Evolutionary conservation across 1,140 invertebrate genomes (phyloP).

Genomic region (Eupeodes corollae): DNA sequence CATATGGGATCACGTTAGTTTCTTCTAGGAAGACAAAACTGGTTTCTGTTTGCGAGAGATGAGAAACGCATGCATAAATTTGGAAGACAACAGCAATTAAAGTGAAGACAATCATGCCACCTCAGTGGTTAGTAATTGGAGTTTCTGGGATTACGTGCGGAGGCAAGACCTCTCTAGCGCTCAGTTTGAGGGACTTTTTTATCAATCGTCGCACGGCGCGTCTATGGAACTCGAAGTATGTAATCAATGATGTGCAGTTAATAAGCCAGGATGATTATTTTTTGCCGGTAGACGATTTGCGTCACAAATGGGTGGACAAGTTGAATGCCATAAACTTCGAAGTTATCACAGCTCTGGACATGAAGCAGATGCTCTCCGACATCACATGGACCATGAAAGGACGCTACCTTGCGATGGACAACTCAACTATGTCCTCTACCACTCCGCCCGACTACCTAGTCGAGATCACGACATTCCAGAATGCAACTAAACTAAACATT

Average conservation of each 20-base stretch:
- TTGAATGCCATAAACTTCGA: constrained; percentile 72
- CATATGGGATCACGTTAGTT: constrained; percentile 28
- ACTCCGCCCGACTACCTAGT: constrained; percentile 14
- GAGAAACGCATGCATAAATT: constrained; percentile 5
- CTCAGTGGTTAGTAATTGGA: constrained; percentile 56
- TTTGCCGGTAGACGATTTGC: constrained; percentile 50
- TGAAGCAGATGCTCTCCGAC: constrained; percentile 51
- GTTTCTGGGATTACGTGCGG: constrained; percentile 67
- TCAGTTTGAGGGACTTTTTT: constrained; percentile 42
- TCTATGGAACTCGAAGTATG: constrained; percentile 24
- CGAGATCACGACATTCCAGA: neutral
- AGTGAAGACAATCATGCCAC: constrained; percentile 16
- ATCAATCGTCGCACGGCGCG: constrained; percentile 19
- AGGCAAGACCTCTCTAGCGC: constrained; percentile 66
- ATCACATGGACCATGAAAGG: constrained; percentile 25
- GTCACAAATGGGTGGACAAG: constrained; percentile 50
- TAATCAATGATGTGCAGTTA: constrained; percentile 43
- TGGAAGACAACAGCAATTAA: constrained; percentile 5
- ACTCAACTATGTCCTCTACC: constrained; percentile 16
- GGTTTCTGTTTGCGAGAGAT: neutral
- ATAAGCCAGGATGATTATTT: constrained; percentile 73
- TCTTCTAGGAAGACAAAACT: neutral
- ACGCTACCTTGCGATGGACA: constrained; percentile 7
- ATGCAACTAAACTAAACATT: constrained; percentile 38
- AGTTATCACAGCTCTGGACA: constrained; percentile 57